These are phyloP conservation scores for Syrrhaptes paradoxus DNA, from an alignment of 2,113 vertebrate genomes.

Conservation along the genomic window DNA sequence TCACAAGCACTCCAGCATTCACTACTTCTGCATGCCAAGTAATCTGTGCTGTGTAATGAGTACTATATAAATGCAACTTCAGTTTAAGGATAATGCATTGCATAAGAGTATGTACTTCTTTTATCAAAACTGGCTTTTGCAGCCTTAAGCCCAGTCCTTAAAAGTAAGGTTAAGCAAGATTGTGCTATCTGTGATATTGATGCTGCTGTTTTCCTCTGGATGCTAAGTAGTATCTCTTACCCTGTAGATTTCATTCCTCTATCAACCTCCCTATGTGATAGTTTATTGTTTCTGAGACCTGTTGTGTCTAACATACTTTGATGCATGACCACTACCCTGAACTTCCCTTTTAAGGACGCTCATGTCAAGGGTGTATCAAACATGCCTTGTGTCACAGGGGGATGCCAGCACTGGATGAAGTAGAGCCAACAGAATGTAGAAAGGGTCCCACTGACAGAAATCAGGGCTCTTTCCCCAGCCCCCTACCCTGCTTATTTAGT, in stretches of 20 bases:
- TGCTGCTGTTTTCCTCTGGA: not conserved
- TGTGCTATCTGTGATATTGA: not conserved
- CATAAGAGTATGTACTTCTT: not conserved
- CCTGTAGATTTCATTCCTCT: not conserved
- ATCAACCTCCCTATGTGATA: not conserved
- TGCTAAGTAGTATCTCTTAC: not conserved
- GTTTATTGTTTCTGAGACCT: slow-evolving; percentile 19
- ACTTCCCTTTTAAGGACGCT: not conserved
- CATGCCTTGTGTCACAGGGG: not conserved
- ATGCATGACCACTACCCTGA: not conserved
- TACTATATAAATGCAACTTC: not conserved
- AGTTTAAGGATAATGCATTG: not conserved
- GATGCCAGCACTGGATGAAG: not conserved
- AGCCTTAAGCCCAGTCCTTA: not conserved
- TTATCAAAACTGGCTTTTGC: not conserved
- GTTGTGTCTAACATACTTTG: slow-evolving; percentile 36
- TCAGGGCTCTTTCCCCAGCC: not conserved
- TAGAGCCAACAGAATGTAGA: not conserved
- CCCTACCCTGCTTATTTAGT: slow-evolving; percentile 57
- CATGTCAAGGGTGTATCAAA: not conserved
- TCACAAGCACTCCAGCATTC: not conserved
- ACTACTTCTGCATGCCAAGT: not conserved
- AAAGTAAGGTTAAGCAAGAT: slow-evolving; percentile 17
- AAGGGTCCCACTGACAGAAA: not conserved
- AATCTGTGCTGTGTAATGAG: not conserved